These are phyloP conservation scores for Amaurobius ferox DNA, from an alignment of 2,888 invertebrate genomes.

Conservation along the genomic window DNA sequence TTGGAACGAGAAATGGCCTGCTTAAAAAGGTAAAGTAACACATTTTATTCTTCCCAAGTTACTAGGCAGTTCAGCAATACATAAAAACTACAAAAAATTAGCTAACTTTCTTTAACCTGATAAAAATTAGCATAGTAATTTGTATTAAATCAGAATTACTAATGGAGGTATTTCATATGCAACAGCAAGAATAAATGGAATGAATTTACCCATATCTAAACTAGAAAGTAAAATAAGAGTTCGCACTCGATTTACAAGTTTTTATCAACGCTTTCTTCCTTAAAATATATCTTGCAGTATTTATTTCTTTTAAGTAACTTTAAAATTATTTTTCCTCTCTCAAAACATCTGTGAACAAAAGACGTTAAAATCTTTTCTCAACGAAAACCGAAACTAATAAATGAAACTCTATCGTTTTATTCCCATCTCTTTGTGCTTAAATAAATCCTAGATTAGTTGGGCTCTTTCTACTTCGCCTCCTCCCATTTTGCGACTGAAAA, in stretches of 20 bases:
- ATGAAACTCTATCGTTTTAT: not conserved
- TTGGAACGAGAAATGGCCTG: conserved; percentile 90
- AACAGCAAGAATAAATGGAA: no score
- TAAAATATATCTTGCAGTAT: not conserved
- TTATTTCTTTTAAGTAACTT: not conserved
- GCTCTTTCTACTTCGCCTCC: not conserved
- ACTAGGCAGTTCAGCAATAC: no score
- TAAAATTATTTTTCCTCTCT: no score
- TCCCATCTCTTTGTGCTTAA: conserved; percentile 5
- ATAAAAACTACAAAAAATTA: no score
- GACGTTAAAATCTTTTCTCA: not conserved
- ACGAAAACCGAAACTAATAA: conserved; percentile 6
- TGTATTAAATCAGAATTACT: no score
- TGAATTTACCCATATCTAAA: no score
- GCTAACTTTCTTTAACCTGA: no score
- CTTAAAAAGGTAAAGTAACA: conserved; percentile 90
- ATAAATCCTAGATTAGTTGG: conserved; percentile 9
- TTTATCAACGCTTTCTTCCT: not conserved
- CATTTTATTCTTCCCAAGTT: not conserved
- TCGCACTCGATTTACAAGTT: no score
- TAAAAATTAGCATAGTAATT: no score
- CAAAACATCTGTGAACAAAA: not conserved
- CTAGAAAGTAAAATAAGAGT: no score
- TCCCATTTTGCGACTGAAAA: not conserved
- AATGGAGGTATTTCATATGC: no score